These are phyloP conservation scores for Chiridota heheva DNA, from an alignment of 35 echinoderm and acorn worm species.

Conservation along the genomic window DNA sequence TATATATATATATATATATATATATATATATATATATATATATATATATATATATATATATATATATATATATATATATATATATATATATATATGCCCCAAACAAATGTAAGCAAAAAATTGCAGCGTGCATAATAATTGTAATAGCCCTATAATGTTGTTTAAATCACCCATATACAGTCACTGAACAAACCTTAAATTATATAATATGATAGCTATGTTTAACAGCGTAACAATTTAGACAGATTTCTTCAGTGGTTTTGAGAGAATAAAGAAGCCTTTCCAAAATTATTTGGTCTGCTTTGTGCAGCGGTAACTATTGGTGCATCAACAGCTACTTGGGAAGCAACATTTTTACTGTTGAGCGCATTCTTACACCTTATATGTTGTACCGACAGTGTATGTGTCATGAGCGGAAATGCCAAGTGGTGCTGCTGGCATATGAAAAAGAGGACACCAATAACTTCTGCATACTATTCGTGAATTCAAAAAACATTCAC, in stretches of 20 bases:
- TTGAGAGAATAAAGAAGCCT: conserved; percentile 1
- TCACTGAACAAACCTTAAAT: no score
- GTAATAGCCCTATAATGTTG: no score
- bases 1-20: no score
- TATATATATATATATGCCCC: no score
- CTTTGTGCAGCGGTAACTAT: not conserved
- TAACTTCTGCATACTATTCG: not conserved
- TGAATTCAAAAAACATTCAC: conserved; percentile 11
- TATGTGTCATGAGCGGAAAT: conserved; percentile 1
- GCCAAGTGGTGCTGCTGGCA: conserved; percentile 2
- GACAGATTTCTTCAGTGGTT: not conserved
- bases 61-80: no score
- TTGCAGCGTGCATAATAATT: no score
- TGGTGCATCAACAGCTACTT: not conserved
- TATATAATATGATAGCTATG: no score
- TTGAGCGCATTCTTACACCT: not conserved
- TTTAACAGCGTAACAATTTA: not conserved
- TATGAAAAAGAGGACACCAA: conserved; percentile 7
- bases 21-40: no score
- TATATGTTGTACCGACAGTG: conserved; percentile 11
- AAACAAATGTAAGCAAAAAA: no score
- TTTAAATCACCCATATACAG: no score
- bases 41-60: no score
- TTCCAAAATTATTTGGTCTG: not conserved
- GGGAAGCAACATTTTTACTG: not conserved